Evolutionary conservation across 2,797 vertebrate genomes (phyloP).

Genomic region (Prunella strophiata): DNA sequence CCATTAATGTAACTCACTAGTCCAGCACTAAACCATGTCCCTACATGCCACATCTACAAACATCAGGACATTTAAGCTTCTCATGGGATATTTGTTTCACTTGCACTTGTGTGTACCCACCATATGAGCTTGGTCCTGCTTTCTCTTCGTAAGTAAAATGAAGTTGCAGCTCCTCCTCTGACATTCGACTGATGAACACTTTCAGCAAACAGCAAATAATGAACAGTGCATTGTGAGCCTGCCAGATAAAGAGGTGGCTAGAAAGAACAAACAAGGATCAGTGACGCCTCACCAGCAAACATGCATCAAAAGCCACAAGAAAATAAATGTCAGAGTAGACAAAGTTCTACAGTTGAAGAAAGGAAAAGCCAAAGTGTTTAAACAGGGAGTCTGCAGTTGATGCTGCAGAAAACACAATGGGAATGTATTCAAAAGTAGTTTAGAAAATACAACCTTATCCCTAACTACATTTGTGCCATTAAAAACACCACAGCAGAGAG

Average conservation of each 20-base stretch:
- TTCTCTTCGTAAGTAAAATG: conserved; percentile 93
- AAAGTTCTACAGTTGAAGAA: background rate
- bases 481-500: background rate
- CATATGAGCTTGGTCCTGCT: conserved; percentile 81
- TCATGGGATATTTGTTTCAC: background rate
- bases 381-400: background rate
- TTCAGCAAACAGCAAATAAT: conserved; percentile 96
- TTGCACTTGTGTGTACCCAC: conserved; percentile 70
- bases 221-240: conserved; percentile 96
- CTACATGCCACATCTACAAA: fast-evolving
- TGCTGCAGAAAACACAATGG: background rate
- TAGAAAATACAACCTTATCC: background rate
- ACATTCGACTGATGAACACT: conserved; percentile 92
- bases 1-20: background rate
- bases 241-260: conserved; percentile 99
- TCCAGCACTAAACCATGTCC: background rate
- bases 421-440: background rate
- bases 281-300: background rate
- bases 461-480: background rate
- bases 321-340: background rate
- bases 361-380: background rate
- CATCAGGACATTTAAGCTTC: background rate
- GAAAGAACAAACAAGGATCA: conserved; percentile 34
- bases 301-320: background rate
- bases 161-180: conserved; percentile 90